Evolutionary conservation across 1,140 invertebrate species (phyloP), one percentile per base, ranked within the genome.

Genomic region (Drosophila malerkotliana): DNA sequence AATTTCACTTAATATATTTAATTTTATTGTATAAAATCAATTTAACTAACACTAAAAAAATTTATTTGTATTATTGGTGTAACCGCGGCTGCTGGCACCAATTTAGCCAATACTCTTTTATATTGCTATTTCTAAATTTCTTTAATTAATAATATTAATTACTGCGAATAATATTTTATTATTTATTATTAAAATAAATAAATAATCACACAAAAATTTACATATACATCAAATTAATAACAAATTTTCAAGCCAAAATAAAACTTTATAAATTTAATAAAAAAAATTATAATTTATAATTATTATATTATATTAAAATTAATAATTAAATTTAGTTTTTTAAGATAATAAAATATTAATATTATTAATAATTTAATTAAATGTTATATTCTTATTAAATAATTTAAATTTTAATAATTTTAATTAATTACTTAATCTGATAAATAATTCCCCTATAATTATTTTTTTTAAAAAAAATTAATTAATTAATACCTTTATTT

Each of bases 101-200:
- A 84, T 78, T 84, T 79, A 8, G 68, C 56, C 67, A 72, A 83
- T 79, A 79, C 74, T 81, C 2, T 71, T 68, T 83, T 75, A 72
- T 64, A 84, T 78, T 68, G 47, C 89, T 92, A 90, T 91, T 90
- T 92, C 87, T 90, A 91, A 91, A 90, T 91, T 91, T 89, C 83
- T 89, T 90, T 88, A 91, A 91, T 83, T 63, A 82, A 74, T 85
- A 91, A 91, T 79, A 82, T 79, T 82, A 77, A 78, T 74, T 81
- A 77, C 71, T 83, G 74, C 68, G 56, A 66, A 3, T 77, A 73
- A 45, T 15, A 51, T 44, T 24, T 54, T 28, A 32, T 61, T 59
- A 76, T 10, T 39, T 52, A 77, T 68, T 69, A 61, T 72, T 72
- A 62, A 83, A 73, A 74, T 63, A 72, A 69, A 53, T 66, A 72